A percentile compares a stretch with the other conserved stretches of the same genome.
phyloP scores from a whole-genome alignment of 1,140 invertebrate genomes.

The Rhopalosiphum padi region DNA sequence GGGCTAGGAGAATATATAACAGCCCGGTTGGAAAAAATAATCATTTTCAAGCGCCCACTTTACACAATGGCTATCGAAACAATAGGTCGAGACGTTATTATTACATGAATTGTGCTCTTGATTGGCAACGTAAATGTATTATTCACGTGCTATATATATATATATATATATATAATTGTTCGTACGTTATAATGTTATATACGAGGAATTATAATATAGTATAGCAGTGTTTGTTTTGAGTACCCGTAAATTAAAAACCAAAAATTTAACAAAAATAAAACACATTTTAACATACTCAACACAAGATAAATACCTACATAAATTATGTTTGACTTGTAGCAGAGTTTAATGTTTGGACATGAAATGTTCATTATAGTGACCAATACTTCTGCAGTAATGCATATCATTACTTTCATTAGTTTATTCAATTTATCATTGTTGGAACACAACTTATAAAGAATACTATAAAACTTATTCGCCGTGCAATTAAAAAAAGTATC shows the following conservation, averaged over 20 bases:
- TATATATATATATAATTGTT: not conserved
- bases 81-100: slow-evolving; percentile 25
- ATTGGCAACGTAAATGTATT: not conserved
- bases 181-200: not conserved
- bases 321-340: not conserved
- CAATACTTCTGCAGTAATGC: too few species aligned
- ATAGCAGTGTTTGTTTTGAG: not conserved
- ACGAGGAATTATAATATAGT: not conserved
- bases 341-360: not conserved
- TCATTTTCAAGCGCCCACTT: slow-evolving; percentile 26
- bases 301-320: too few species aligned
- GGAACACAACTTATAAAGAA: not conserved
- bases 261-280: not conserved
- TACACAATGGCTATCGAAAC: slow-evolving; percentile 28
- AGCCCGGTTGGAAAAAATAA: not conserved
- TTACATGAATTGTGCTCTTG: not conserved
- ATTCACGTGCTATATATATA: not conserved
- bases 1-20: not conserved
- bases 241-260: not conserved
- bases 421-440: not conserved
- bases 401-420: too few species aligned
- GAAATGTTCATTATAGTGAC: not conserved
- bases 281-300: not conserved
- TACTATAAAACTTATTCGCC: not conserved
- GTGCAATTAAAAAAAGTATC: not conserved